Conservation (phyloP, 2,888 invertebrate genomes). For the Apomyelois bistriatella region DNA sequence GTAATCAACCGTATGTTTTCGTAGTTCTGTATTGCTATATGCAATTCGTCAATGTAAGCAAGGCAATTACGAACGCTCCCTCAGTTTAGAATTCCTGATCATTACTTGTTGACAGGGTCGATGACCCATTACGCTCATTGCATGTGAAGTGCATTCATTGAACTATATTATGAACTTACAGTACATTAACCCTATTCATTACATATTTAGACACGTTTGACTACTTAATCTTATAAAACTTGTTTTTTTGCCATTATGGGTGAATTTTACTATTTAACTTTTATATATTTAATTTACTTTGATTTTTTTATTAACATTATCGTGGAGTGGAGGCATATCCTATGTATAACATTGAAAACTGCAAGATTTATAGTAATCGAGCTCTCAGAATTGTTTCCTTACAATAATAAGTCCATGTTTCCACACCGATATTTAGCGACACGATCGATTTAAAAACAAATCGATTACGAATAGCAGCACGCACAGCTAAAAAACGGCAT, state of each 20-base stretch:
- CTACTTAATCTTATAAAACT: not conserved
- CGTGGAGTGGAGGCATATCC: not conserved
- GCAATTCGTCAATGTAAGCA: too few species aligned
- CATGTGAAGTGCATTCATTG: conserved; percentile 19
- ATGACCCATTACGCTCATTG: conserved; percentile 32
- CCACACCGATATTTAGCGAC: not conserved
- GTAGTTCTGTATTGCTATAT: too few species aligned
- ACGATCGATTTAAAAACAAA: conserved; percentile 4
- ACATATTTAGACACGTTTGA: not conserved
- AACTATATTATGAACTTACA: conserved; percentile 3
- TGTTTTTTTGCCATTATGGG: not conserved
- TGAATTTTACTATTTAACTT: too few species aligned
- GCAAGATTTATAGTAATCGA: not conserved
- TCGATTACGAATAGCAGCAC: conserved; percentile 2
- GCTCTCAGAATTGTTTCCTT: conserved; percentile 1
- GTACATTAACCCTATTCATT: conserved; percentile 21
- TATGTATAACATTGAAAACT: not conserved
- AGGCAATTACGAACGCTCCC: not conserved
- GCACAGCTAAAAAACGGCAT: not conserved
- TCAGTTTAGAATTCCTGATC: conserved; percentile 12
- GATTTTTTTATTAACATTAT: not conserved
- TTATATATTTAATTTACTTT: too few species aligned
- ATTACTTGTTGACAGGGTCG: conserved; percentile 20
- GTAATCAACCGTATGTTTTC: too few species aligned
- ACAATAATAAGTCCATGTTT: too few species aligned